phyloP scores from a whole-genome alignment of 1,140 invertebrate genomes.

The Macrobrachium nipponense region DNA sequence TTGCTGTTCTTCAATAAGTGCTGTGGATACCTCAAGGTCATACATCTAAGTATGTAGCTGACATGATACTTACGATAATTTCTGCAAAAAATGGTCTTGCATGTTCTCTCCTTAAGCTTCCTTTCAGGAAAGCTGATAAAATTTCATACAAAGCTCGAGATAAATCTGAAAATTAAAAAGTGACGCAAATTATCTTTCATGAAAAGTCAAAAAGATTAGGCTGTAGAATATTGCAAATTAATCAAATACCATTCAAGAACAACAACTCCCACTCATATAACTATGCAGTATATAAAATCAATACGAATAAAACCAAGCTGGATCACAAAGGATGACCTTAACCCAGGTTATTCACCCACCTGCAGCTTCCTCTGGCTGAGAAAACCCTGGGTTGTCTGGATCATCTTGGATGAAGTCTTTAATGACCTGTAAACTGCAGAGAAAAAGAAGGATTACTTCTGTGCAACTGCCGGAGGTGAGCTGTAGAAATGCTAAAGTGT shows the following conservation, averaged over 20 bases:
- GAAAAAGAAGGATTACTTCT: not conserved
- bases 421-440: slow-evolving; percentile 39
- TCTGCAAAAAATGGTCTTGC: slow-evolving; percentile 77
- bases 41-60: slow-evolving; percentile 5
- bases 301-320: too few relatives aligned
- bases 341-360: slow-evolving; percentile 26
- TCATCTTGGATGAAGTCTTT: slow-evolving; percentile 33
- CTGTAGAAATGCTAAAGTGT: not conserved
- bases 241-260: too few relatives aligned
- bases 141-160: slow-evolving; percentile 73
- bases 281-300: too few relatives aligned
- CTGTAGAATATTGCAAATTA: not conserved
- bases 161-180: slow-evolving; percentile 60
- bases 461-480: too few relatives aligned
- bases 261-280: too few relatives aligned
- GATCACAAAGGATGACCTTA: too few relatives aligned
- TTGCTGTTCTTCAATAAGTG: too few relatives aligned
- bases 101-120: slow-evolving; percentile 78
- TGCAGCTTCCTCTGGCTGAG: slow-evolving; percentile 71
- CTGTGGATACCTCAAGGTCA: too few relatives aligned
- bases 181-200: not conserved
- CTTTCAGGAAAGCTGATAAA: slow-evolving; percentile 78
- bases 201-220: not conserved
- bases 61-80: slow-evolving; percentile 74
- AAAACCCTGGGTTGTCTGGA: slow-evolving; percentile 33